These are phyloP conservation scores for Eurystomus gularis DNA, from an alignment of 2,113 vertebrate species.

Conservation along the genomic window DNA sequence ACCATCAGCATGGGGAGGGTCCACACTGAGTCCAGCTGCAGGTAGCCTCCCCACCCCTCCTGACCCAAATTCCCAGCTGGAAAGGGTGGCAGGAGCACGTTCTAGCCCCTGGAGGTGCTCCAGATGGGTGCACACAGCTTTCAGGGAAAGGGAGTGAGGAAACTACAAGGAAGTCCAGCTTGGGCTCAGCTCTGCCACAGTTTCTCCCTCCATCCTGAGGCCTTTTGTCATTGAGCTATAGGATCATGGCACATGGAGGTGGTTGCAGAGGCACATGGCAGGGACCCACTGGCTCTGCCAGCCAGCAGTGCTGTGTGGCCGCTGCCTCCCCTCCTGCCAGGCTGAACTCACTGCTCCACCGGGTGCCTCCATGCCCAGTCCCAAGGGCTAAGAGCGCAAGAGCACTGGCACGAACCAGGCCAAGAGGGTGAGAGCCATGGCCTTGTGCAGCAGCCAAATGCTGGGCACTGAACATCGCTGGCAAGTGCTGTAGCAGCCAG, in stretches of 20 bases:
- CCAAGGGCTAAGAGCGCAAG: background rate
- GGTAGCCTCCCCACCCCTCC: background rate
- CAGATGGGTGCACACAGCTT: background rate
- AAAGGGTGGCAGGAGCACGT: background rate
- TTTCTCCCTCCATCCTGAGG: background rate
- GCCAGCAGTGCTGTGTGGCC: background rate
- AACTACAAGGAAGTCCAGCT: background rate
- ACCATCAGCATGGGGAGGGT: background rate
- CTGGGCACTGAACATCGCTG: accelerated
- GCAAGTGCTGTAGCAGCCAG: background rate
- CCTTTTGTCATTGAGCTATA: background rate
- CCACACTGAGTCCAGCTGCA: accelerated
- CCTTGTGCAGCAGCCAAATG: background rate
- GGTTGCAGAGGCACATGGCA: accelerated
- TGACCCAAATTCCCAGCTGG: background rate
- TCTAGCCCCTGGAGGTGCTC: background rate
- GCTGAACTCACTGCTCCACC: background rate
- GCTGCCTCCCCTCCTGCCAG: accelerated
- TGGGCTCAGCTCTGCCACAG: background rate
- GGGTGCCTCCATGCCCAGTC: background rate
- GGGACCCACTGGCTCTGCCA: background rate
- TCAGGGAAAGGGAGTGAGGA: background rate
- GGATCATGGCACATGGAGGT: accelerated
- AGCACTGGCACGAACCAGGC: background rate
- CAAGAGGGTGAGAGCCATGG: background rate